These are phyloP conservation scores for Zosterops hypoxanthus DNA, from an alignment of 2,113 vertebrate genomes.

Conservation along the genomic window DNA sequence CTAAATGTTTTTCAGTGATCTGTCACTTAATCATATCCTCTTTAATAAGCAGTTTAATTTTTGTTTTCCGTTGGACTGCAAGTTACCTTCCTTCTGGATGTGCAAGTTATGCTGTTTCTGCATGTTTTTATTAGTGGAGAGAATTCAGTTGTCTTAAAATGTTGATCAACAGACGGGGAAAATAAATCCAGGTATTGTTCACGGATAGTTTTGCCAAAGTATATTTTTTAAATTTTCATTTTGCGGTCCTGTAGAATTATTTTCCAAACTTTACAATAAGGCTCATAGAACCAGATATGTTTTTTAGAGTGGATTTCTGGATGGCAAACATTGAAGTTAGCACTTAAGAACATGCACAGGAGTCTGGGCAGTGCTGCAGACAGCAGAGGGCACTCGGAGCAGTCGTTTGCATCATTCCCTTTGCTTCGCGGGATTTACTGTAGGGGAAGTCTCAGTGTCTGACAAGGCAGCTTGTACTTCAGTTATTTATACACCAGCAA, in stretches of 20 bases:
- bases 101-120: neutral
- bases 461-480: neutral
- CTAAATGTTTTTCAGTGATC: neutral
- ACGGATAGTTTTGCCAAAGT: neutral
- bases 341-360: accelerated
- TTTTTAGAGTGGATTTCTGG: neutral
- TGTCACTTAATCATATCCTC: slow-evolving; percentile 11
- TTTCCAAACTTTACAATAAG: neutral
- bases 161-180: neutral
- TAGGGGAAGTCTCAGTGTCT: neutral
- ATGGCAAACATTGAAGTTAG: neutral
- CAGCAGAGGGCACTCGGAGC: slow-evolving; percentile 59
- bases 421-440: neutral
- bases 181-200: neutral
- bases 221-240: neutral
- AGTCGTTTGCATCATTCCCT: neutral
- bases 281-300: neutral
- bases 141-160: neutral
- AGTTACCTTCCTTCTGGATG: neutral
- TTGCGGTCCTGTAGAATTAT: neutral
- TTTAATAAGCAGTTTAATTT: neutral
- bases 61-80: neutral
- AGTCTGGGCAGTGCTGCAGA: neutral
- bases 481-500: neutral
- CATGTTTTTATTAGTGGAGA: neutral